These are phyloP conservation scores for Poecilus cupreus DNA, from an alignment of 2,888 invertebrate species.

Conservation along the genomic window DNA sequence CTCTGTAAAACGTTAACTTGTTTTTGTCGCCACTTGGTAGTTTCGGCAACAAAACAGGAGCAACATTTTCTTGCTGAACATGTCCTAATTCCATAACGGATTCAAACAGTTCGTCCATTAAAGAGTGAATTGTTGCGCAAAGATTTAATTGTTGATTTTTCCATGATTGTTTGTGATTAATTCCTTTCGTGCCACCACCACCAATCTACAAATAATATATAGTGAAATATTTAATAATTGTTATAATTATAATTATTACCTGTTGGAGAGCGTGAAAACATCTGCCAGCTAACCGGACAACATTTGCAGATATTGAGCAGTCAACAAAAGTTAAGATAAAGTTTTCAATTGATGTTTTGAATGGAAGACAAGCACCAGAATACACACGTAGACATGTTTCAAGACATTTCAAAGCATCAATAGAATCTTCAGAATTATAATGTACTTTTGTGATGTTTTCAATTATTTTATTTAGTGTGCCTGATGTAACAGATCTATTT, in stretches of 20 bases:
- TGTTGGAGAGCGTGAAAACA: constrained; percentile 63
- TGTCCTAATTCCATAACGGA: constrained; percentile 58
- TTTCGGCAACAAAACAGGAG: constrained; percentile 50
- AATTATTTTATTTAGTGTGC: constrained; percentile 60
- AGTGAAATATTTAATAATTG: background rate
- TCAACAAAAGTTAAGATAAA: constrained; percentile 60
- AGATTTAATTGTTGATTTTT: constrained; percentile 59
- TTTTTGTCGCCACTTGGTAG: constrained; percentile 42
- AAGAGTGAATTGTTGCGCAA: constrained; percentile 58
- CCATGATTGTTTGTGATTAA: constrained; percentile 62
- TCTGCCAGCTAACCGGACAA: constrained; percentile 60
- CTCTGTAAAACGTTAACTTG: constrained; percentile 41
- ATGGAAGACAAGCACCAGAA: constrained; percentile 60
- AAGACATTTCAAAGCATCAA: constrained; percentile 60
- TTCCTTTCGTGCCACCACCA: constrained; percentile 58
- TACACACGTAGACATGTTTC: constrained; percentile 60
- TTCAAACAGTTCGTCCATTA: constrained; percentile 60
- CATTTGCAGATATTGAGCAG: background rate
- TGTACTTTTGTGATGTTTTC: constrained; percentile 53
- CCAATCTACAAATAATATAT: constrained; percentile 60
- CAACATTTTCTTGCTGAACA: constrained; percentile 5
- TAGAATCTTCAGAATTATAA: constrained; percentile 54
- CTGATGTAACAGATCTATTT: constrained; percentile 59
- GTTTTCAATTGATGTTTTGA: constrained; percentile 60
- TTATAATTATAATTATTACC: constrained; percentile 55